Conservation (phyloP, 2,888 invertebrate species). For the Tiphia femorata region DNA sequence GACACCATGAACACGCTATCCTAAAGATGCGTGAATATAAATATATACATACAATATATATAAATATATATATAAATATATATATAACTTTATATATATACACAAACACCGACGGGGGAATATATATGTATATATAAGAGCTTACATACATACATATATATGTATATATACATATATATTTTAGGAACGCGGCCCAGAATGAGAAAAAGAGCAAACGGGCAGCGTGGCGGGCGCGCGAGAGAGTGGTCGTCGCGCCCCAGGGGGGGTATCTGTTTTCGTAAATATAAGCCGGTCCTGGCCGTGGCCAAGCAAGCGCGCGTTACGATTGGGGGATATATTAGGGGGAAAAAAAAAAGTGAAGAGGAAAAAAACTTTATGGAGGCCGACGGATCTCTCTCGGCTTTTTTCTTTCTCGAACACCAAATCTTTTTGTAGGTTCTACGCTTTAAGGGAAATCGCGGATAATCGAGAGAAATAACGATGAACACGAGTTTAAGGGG, state of each 20-base stretch:
- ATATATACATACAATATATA: conserved; percentile 12
- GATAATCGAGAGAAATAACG: conserved; percentile 2
- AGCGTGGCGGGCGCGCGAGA: too few species aligned
- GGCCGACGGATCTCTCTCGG: conserved; percentile 31
- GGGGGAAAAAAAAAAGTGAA: conserved; percentile 19
- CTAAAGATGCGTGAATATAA: conserved; percentile 63
- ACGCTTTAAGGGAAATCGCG: conserved; percentile 44
- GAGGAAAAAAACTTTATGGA: not conserved
- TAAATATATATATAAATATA: conserved; percentile 20
- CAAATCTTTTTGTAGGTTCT: conserved; percentile 61
- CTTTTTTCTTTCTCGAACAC: conserved; percentile 57
- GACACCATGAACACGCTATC: conserved; percentile 72
- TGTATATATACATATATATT: conserved; percentile 2
- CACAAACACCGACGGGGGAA: conserved; percentile 25
- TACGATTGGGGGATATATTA: not conserved
- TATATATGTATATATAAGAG: not conserved
- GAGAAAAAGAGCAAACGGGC: not conserved
- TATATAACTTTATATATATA: conserved; percentile 28
- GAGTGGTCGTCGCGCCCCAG: too few species aligned
- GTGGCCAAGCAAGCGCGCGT: conserved; percentile 24
- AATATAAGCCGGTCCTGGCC: not conserved
- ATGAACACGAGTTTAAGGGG: conserved; percentile 1
- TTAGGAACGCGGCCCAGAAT: conserved; percentile 17
- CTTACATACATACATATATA: conserved; percentile 5
- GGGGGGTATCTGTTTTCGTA: not conserved